phyloP scores from a whole-genome alignment of 2,113 vertebrate species.

The Equus przewalskii region DNA sequence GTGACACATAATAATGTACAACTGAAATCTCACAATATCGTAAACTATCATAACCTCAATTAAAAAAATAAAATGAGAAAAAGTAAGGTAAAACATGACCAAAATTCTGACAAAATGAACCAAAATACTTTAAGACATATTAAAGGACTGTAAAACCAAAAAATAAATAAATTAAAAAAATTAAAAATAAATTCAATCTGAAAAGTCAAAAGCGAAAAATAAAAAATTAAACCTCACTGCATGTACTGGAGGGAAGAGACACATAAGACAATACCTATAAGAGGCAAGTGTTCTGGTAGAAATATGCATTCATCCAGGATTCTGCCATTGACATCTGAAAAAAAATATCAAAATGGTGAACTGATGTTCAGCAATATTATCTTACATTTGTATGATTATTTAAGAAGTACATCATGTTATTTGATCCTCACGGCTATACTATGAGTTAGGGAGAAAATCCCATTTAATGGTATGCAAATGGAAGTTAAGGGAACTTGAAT shows the following conservation, averaged over 20 bases:
- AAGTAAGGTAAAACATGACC: background rate
- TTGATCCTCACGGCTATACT: background rate
- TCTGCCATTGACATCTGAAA: background rate
- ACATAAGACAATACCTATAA: background rate
- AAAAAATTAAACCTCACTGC: background rate
- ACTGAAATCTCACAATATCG: too few relatives aligned
- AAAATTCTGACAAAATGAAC: background rate
- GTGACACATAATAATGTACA: too few relatives aligned
- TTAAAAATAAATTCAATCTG: too few relatives aligned
- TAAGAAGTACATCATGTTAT: background rate
- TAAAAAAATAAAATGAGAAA: background rate
- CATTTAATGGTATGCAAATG: background rate
- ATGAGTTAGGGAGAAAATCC: background rate
- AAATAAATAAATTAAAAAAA: too few relatives aligned
- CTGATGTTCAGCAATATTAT: background rate
- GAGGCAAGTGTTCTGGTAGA: background rate
- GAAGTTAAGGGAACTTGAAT: background rate
- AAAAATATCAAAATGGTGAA: background rate
- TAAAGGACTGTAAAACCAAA: background rate
- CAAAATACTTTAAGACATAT: background rate
- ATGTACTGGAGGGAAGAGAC: background rate
- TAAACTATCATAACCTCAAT: too few relatives aligned
- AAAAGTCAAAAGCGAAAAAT: too few relatives aligned
- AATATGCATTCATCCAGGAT: background rate
- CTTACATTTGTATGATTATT: background rate